phyloP scores from a whole-genome alignment of 35 echinoderm and acorn worm species.

The Acanthaster planci region DNA sequence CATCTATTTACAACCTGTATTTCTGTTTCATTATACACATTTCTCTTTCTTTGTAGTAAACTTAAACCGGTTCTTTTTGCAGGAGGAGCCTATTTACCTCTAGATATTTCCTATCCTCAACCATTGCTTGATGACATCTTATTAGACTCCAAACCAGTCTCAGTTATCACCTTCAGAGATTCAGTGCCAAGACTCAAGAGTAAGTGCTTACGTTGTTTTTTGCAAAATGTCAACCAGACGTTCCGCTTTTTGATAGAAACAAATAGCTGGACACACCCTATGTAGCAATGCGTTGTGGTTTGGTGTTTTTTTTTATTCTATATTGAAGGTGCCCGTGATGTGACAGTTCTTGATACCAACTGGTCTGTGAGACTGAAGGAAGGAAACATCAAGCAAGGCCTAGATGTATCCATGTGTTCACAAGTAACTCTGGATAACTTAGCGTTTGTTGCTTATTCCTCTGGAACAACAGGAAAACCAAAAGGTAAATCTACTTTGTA shows the following conservation, averaged over 20 bases:
- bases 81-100: conserved; percentile 62
- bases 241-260: not conserved
- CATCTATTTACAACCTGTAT: too few relatives aligned
- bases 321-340: conserved; percentile 44
- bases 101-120: conserved; percentile 58
- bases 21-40: too few relatives aligned
- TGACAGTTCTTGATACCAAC: conserved; percentile 31
- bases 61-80: not conserved
- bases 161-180: conserved; percentile 30
- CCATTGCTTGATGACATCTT: conserved; percentile 38
- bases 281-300: too few relatives aligned
- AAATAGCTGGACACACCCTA: not conserved
- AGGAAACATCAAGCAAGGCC: conserved; percentile 32
- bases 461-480: conserved; percentile 65
- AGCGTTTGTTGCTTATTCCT: conserved; percentile 58
- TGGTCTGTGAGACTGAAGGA: conserved; percentile 34
- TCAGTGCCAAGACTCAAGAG: conserved; percentile 33
- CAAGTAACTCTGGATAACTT: conserved; percentile 48
- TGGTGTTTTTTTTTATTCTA: not conserved
- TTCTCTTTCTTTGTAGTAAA: too few relatives aligned
- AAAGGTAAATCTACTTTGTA: conserved; percentile 33
- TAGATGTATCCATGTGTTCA: not conserved
- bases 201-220: not conserved
- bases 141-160: conserved; percentile 50
- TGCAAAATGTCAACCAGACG: not conserved